Conservation (phyloP, 1,140 invertebrate genomes). For the Drosophila mayri region DNA sequence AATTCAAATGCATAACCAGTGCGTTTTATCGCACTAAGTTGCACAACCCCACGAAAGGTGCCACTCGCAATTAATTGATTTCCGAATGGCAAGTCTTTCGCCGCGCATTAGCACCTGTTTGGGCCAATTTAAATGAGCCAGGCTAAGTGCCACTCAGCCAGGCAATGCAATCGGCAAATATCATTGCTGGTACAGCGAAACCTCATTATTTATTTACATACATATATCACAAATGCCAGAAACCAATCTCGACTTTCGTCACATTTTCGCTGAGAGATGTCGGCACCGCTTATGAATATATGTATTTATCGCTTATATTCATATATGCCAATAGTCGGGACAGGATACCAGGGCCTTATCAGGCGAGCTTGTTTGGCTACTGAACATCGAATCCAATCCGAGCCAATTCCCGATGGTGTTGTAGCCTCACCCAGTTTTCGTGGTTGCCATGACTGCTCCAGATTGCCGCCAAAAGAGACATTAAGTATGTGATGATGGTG, state of each 20-base stretch:
- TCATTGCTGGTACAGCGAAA: background rate
- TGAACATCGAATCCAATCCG: background rate
- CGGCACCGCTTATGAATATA: conserved; percentile 12
- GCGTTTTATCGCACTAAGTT: background rate
- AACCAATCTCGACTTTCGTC: conserved; percentile 12
- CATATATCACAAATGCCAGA: conserved; percentile 15
- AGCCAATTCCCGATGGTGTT: conserved; percentile 21
- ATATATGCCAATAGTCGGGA: background rate
- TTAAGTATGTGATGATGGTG: conserved; percentile 24
- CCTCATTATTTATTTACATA: conserved; percentile 6
- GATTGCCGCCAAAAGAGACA: conserved; percentile 36
- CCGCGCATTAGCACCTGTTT: background rate
- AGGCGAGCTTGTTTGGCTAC: conserved; percentile 20
- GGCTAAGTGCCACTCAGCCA: background rate
- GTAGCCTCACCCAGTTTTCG: conserved; percentile 39
- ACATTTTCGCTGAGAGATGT: conserved; percentile 18
- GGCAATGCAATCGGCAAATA: background rate
- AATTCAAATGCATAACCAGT: background rate
- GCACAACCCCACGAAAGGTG: conserved; percentile 6
- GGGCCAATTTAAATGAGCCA: background rate
- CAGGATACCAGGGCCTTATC: conserved; percentile 18
- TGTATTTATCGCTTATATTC: background rate
- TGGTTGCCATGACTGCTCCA: conserved; percentile 32
- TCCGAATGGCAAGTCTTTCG: conserved; percentile 1
- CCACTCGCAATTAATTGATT: conserved; percentile 11